A percentile compares a stretch with the other conserved stretches of the same genome.
phyloP scores from a whole-genome alignment of 1,140 invertebrate genomes.

The Manduca sexta region DNA sequence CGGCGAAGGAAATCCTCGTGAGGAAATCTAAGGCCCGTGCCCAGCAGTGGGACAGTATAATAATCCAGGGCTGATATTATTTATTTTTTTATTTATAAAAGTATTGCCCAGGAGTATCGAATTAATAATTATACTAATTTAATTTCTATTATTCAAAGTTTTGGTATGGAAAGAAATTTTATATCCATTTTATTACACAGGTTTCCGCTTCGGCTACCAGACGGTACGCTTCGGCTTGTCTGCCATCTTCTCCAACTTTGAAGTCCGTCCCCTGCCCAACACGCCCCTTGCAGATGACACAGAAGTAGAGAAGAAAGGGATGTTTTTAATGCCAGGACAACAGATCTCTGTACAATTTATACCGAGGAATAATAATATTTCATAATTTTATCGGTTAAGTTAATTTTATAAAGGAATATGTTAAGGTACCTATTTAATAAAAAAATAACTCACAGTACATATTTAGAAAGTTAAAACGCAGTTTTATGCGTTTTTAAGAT shows the following conservation, averaged over 20 bases:
- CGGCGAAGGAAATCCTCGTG: too few relatives aligned
- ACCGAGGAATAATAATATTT: not conserved
- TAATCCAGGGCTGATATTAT: too few relatives aligned
- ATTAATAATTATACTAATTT: not conserved
- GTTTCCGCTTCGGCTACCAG: conserved; percentile 10
- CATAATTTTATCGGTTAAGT: too few relatives aligned
- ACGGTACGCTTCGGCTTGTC: conserved; percentile 4
- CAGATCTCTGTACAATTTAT: conserved; percentile 5
- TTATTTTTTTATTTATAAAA: not conserved
- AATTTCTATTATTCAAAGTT: not conserved
- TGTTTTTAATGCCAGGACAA: conserved; percentile 2
- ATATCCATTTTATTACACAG: conserved; percentile 1
- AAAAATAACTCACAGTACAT: too few relatives aligned
- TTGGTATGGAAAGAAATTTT: not conserved
- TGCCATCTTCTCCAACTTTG: conserved; percentile 7
- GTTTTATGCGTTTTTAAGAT: too few relatives aligned
- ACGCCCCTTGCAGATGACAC: not conserved
- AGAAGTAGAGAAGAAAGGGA: conserved; percentile 4
- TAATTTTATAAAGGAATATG: too few relatives aligned
- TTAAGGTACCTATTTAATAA: too few relatives aligned
- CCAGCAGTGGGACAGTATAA: too few relatives aligned
- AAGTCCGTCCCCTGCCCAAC: conserved; percentile 2
- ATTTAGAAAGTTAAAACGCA: too few relatives aligned
- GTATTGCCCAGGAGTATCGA: not conserved
- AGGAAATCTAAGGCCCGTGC: too few relatives aligned